phyloP scores from a whole-genome alignment of 2,888 invertebrate genomes.

The Mylabris sibirica region DNA sequence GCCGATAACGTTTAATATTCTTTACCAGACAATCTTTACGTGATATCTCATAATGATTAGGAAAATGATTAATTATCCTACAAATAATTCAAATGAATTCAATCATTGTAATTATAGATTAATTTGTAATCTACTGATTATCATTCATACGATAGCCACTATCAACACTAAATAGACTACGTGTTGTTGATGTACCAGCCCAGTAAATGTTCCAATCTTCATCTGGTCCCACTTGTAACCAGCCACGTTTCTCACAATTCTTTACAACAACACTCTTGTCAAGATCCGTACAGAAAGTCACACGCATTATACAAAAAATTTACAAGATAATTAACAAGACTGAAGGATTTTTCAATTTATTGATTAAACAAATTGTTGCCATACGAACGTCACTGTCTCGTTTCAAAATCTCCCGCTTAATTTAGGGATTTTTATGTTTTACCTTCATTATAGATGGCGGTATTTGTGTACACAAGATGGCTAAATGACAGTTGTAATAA shows the following conservation, averaged over 20 bases:
- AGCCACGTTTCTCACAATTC: slow-evolving; percentile 91
- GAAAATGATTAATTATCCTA: slow-evolving; percentile 93
- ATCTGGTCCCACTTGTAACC: slow-evolving; percentile 86
- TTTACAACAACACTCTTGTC: slow-evolving; percentile 92
- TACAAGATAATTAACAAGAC: background rate
- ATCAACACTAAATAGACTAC: slow-evolving; percentile 90
- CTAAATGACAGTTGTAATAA: too few species aligned
- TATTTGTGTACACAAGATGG: too few species aligned
- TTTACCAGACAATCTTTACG: slow-evolving; percentile 95
- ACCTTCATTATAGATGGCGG: too few species aligned
- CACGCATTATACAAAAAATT: slow-evolving; percentile 57
- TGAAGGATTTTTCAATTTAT: background rate
- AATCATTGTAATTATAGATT: background rate
- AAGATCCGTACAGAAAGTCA: slow-evolving; percentile 82
- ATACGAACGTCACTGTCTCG: background rate
- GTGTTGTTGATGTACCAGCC: slow-evolving; percentile 91
- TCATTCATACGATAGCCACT: slow-evolving; percentile 91
- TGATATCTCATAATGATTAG: slow-evolving; percentile 94
- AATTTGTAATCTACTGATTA: slow-evolving; percentile 75
- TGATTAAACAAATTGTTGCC: background rate
- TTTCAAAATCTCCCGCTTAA: background rate
- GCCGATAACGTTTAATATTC: slow-evolving; percentile 92
- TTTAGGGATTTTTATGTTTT: too few species aligned
- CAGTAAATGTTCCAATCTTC: slow-evolving; percentile 98
- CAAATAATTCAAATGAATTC: slow-evolving; percentile 34